Base-by-base conservation (phyloP, 2,888 invertebrate genomes). In the Ctenicera cuprea region DNA sequence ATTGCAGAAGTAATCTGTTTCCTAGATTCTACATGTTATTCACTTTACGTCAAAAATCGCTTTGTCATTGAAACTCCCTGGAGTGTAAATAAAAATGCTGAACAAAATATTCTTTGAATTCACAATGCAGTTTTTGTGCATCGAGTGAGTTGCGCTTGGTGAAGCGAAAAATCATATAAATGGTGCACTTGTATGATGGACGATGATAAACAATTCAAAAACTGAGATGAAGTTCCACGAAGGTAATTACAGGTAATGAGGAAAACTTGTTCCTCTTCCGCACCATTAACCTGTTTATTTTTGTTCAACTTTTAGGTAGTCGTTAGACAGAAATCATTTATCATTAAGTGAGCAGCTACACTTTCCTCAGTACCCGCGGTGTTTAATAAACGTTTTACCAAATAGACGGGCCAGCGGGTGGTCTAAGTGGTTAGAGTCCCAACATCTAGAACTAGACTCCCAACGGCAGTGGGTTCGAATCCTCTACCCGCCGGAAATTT, bases 31-130 rank as follows among this genome's bases (percentile, higher is more conserved):
- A 20, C n/a, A 66, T 57, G n/a, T 57, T 38, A 14, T 33, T 50
- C 48, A 20, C 64, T 48, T 45, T 48, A n/a, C 64, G 16, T 65
- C 37, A 33, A 65, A 65, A 54, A 41, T 54, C 16, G 16, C 20
- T 64, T 50, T 45, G 62, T 62, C 45, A 64, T n/a, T 48, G 54
- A 33, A 14, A 64, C 33, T 64, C 18, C 8, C 20, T 64, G 37
- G 18, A 33, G 18, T 50, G 18, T 50, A 64, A 33, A 16, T 64
- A 64, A 50, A 64, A 64, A 48, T 64, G 33, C 50, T 12, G 20
- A 63, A 70, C n/a, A 22, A 11, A 50, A 20, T 3, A 12, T 50
- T 50, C 20, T 50, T 2, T 18, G 18, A 18, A 5, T 22, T 12
- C 20, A 22, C n/a, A 41, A 14, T 41, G 41, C 41, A 41, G 3